A percentile compares a stretch with the other conserved stretches of the same genome.
These are phyloP conservation scores for Hybos culiciformis DNA, from an alignment of 2,888 invertebrate species.

Conservation along the genomic window DNA sequence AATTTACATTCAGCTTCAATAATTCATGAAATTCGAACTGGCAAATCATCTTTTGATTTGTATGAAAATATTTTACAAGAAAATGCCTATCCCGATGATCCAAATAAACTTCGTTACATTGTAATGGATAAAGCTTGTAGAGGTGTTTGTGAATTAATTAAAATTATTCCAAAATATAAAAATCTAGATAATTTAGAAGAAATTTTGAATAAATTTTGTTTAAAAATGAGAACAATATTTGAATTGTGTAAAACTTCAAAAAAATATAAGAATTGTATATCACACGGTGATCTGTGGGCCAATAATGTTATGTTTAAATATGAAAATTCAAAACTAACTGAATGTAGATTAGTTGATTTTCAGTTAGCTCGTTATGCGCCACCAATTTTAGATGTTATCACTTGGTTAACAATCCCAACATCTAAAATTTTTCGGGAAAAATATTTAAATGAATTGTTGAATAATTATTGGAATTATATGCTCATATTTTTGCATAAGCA, in stretches of 20 bases:
- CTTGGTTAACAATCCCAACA: conserved; percentile 38
- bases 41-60: conserved; percentile 19
- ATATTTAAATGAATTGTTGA: conserved; percentile 38
- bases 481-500: conserved; percentile 32
- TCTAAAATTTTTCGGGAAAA: conserved; percentile 33
- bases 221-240: conserved; percentile 24
- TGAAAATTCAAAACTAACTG: conserved; percentile 35
- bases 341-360: conserved; percentile 54
- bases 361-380: conserved; percentile 53
- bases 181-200: conserved; percentile 16
- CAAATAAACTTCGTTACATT: conserved; percentile 20
- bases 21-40: conserved; percentile 27
- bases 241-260: conserved; percentile 27
- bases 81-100: conserved; percentile 28
- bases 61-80: conserved; percentile 27
- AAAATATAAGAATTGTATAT: conserved; percentile 32
- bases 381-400: conserved; percentile 46
- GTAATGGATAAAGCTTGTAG: conserved; percentile 24
- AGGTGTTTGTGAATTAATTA: conserved; percentile 26
- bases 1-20: conserved; percentile 36
- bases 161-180: conserved; percentile 26
- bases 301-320: conserved; percentile 37
- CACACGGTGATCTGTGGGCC: conserved; percentile 38
- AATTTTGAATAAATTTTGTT: conserved; percentile 22
- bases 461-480: conserved; percentile 43